Base-by-base conservation (phyloP, 2,113 vertebrate genomes). In the Saccopteryx leptura region DNA sequence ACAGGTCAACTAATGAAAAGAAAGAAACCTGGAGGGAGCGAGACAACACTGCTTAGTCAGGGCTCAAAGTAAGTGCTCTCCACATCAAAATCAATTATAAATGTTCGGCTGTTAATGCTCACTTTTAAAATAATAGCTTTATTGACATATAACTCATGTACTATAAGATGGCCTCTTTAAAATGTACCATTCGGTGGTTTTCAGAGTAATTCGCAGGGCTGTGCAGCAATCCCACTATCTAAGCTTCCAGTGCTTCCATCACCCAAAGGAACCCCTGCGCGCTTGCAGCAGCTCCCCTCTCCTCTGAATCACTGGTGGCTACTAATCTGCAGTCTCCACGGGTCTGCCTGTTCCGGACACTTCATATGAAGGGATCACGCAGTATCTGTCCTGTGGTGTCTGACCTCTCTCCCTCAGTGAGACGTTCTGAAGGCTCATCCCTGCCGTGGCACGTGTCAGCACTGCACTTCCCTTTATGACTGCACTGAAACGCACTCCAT, bases 361-460 rank as follows among this genome's bases (percentile, higher is more conserved):
- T 19, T 52, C 63, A 0, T 31, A 39, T 1, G 31, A 52, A 85
- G 6, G 15, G 15, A 14, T 24, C 3, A 33, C 1, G 12, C 1
- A 1, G 75, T 9, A 0, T 2, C 21, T 2, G 8, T 26, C 10
- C 18, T 9, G 50, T 13, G 23, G 52, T 1, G 15, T 24, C 72
- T 31, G 33, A 68, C 48, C 39, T 33, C 81, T 78, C 13, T 23
- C 15, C 23, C 66, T 56, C 7, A 23, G 31, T 6, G 54, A 11
- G 1, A 61, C 2, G 17, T 31, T 19, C 1, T 14, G 9, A 79
- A 74, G 31, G 63, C 39, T 28, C 63, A 11, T 0, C 9, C 21
- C 39, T 0, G 24, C 1, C 28, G 21, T 9, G 19, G 33, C 39
- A 52, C 1, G 9, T 5, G 21, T n/a, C 28, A 23, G n/a, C 2